These are phyloP conservation scores for Gavialis gangeticus DNA, from an alignment of 2,113 vertebrate genomes.

Conservation along the genomic window DNA sequence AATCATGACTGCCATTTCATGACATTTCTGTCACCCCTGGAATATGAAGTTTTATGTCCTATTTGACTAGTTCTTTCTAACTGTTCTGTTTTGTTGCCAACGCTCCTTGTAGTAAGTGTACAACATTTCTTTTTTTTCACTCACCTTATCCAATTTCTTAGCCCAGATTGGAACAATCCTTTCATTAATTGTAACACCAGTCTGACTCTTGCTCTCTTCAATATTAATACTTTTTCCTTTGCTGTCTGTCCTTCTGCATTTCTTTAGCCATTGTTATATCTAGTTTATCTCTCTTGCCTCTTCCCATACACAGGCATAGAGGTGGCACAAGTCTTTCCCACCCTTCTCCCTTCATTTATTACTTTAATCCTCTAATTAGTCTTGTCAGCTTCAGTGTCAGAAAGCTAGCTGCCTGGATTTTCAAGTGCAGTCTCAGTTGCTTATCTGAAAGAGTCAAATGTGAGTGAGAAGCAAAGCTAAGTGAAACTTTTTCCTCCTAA, in stretches of 20 bases:
- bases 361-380: background rate
- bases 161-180: no score
- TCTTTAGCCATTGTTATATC: background rate
- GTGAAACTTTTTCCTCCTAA: background rate
- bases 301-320: background rate
- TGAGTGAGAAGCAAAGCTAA: background rate
- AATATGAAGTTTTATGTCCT: no score
- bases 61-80: no score
- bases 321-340: background rate
- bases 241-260: rapidly evolving
- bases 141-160: no score
- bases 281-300: background rate
- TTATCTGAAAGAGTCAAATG: no score
- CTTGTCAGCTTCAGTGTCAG: background rate
- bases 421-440: background rate
- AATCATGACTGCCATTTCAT: no score
- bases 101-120: no score
- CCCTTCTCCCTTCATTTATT: background rate
- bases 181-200: no score
- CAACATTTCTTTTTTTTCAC: no score
- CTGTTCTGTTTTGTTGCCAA: no score
- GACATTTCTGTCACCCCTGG: no score
- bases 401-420: background rate
- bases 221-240: background rate
- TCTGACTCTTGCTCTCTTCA: no score